phyloP scores from a whole-genome alignment of 2,113 vertebrate species.

The Glaucidium brasilianum region DNA sequence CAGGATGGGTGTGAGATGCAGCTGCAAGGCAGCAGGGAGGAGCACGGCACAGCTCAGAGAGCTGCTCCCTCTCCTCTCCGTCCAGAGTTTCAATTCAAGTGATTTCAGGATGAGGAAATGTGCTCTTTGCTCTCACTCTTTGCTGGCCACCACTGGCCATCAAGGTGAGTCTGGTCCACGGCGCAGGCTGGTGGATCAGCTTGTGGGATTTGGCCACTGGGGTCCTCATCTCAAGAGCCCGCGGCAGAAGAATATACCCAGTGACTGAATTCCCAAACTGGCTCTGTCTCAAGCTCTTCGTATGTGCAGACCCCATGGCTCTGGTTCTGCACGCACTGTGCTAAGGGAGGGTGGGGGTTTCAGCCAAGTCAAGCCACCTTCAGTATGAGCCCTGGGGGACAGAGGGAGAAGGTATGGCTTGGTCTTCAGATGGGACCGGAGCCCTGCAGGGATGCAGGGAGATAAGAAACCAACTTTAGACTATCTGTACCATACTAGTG shows the following conservation, averaged over 20 bases:
- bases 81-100: background rate
- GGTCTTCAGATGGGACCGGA: background rate
- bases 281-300: background rate
- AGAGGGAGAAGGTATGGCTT: background rate
- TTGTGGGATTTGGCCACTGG: background rate
- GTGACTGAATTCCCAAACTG: background rate
- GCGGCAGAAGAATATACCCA: rapidly evolving
- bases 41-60: rapidly evolving
- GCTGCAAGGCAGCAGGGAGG: background rate
- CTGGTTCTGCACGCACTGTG: background rate
- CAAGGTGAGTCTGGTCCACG: rapidly evolving
- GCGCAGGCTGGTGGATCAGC: background rate
- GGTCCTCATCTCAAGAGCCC: background rate
- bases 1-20: background rate
- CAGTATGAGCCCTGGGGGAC: background rate
- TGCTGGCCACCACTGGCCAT: background rate
- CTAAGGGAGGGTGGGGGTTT: background rate
- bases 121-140: background rate
- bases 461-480: background rate
- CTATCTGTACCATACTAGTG: background rate
- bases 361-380: background rate
- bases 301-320: rapidly evolving
- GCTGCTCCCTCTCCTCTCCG: background rate
- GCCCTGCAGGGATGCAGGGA: background rate
- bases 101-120: background rate